These are phyloP conservation scores for Erannis defoliaria DNA, from an alignment of 2,888 invertebrate genomes.

Conservation along the genomic window DNA sequence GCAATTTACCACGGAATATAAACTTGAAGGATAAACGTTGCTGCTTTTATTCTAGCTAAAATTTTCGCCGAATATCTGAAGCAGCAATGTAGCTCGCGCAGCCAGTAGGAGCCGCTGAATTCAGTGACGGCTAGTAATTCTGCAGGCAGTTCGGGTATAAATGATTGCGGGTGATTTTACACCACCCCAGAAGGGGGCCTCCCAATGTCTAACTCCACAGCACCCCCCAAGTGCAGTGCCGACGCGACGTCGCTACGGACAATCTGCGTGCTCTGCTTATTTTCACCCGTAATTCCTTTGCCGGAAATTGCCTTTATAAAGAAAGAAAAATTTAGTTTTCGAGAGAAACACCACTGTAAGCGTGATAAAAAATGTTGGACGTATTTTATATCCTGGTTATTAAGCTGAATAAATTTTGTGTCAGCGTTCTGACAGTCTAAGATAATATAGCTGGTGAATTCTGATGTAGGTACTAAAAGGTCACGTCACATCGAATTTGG, in stretches of 20 bases:
- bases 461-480: too few relatives aligned
- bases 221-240: slow-evolving; percentile 79
- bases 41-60: slow-evolving; percentile 18
- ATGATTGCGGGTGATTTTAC: slow-evolving; percentile 86
- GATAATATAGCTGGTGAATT: not conserved
- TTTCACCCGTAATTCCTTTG: slow-evolving; percentile 85
- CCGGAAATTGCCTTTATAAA: slow-evolving; percentile 85
- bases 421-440: slow-evolving; percentile 5
- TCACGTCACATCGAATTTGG: too few relatives aligned
- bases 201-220: slow-evolving; percentile 71
- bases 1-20: slow-evolving; percentile 27
- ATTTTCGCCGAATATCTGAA: slow-evolving; percentile 24
- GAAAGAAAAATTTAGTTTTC: slow-evolving; percentile 75
- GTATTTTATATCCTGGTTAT: slow-evolving; percentile 47
- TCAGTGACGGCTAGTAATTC: slow-evolving; percentile 83
- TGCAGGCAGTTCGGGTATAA: slow-evolving; percentile 86
- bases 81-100: slow-evolving; percentile 52
- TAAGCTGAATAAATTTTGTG: slow-evolving; percentile 41
- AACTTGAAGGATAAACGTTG: slow-evolving; percentile 13
- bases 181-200: slow-evolving; percentile 66
- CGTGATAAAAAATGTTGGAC: slow-evolving; percentile 59
- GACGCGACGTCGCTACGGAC: slow-evolving; percentile 83
- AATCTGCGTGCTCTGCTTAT: slow-evolving; percentile 86
- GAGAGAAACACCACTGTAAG: slow-evolving; percentile 60
- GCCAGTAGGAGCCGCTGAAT: slow-evolving; percentile 63